phyloP scores from a whole-genome alignment of 2,888 invertebrate species.

The Amphipoea lucens region DNA sequence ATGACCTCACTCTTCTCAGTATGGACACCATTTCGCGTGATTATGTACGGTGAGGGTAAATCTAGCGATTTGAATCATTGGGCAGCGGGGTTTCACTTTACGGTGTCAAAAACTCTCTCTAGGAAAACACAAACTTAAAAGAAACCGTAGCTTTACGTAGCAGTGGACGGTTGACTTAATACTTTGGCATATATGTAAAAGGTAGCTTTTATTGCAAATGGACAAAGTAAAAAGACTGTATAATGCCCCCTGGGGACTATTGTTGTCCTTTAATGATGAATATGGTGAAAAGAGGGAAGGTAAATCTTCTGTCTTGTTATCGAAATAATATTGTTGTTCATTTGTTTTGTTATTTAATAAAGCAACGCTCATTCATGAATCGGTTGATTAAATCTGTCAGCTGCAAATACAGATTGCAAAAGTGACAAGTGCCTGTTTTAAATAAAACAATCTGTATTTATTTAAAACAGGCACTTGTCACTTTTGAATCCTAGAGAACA shows the following conservation, averaged over 20 bases:
- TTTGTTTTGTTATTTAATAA: slow-evolving; percentile 9
- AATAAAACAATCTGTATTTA: too few relatives aligned
- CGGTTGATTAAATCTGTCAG: background rate
- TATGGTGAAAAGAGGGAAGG: background rate
- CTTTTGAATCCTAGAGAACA: background rate
- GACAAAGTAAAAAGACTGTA: slow-evolving; percentile 40
- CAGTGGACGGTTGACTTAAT: slow-evolving; percentile 15
- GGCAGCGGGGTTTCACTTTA: too few relatives aligned
- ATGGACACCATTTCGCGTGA: too few relatives aligned
- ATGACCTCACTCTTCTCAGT: too few relatives aligned
- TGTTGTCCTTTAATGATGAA: slow-evolving; percentile 44
- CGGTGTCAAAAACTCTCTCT: too few relatives aligned
- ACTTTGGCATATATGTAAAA: slow-evolving; percentile 59
- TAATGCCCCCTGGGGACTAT: slow-evolving; percentile 40
- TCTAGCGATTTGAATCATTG: too few relatives aligned
- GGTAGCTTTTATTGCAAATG: slow-evolving; percentile 64
- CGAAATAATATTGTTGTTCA: slow-evolving; percentile 3
- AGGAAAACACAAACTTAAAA: too few relatives aligned
- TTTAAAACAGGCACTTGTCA: background rate
- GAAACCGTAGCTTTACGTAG: background rate
- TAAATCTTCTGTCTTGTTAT: slow-evolving; percentile 1
- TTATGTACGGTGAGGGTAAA: too few relatives aligned
- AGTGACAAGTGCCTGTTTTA: too few relatives aligned
- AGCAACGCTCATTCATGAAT: background rate
- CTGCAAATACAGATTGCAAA: background rate